These are phyloP conservation scores for Ciconia maguari DNA, from an alignment of 2,113 vertebrate genomes.

Conservation along the genomic window DNA sequence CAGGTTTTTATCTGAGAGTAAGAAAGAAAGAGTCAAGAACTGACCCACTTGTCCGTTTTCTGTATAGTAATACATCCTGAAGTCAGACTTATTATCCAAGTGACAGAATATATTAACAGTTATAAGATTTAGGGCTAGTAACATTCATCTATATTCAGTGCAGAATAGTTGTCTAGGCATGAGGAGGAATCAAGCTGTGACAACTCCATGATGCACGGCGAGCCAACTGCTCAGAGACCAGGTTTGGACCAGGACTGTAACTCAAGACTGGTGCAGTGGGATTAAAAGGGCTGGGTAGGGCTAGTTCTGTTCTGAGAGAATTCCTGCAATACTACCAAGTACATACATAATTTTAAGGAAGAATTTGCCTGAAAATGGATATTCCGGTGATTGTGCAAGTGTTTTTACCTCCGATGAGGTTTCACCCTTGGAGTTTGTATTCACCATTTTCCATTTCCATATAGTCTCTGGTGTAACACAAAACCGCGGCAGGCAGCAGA, in stretches of 20 bases:
- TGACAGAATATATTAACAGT: neutral
- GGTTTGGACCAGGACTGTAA: neutral
- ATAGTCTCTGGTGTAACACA: accelerated
- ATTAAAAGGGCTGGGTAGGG: neutral
- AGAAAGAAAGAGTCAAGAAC: neutral
- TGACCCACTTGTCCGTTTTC: neutral
- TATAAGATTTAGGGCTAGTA: neutral
- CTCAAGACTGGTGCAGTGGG: too few species aligned
- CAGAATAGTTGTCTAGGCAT: neutral
- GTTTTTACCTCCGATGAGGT: neutral
- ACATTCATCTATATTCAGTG: neutral
- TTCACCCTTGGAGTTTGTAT: neutral
- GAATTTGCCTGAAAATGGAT: neutral
- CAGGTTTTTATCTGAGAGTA: conserved; percentile 83
- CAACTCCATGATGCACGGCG: accelerated
- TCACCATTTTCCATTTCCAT: accelerated
- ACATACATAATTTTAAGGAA: neutral
- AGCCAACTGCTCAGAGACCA: neutral
- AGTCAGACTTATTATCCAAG: neutral
- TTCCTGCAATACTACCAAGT: too few species aligned
- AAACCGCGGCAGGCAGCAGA: accelerated
- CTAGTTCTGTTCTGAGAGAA: neutral
- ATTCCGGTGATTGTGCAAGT: neutral
- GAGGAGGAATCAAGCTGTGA: neutral
- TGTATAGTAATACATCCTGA: neutral